Evolutionary conservation across 2,113 vertebrate species (phyloP).

Genomic region (Malurus alboscapulatus): DNA sequence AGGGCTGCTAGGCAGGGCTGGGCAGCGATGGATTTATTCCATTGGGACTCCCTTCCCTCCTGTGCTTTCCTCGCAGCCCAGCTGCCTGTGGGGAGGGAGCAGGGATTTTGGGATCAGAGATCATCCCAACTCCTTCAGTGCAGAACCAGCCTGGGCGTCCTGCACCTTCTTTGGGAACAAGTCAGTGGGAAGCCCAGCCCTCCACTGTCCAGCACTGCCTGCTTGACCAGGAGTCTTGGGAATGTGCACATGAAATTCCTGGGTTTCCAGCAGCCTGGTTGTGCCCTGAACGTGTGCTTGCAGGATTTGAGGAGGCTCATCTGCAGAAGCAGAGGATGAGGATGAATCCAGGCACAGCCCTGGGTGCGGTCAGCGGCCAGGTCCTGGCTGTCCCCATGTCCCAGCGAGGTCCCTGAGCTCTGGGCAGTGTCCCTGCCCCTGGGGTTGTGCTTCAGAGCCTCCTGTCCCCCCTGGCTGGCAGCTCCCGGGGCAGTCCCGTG

Average conservation of each 20-base stretch:
- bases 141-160: not conserved
- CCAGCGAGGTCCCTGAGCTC: not conserved
- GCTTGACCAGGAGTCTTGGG: not conserved
- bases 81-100: not conserved
- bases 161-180: not conserved
- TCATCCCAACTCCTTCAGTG: not conserved
- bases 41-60: not conserved
- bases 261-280: not conserved
- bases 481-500: not conserved
- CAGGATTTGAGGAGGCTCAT: not conserved
- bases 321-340: not conserved
- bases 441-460: not conserved
- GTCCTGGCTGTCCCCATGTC: not conserved
- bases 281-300: not conserved
- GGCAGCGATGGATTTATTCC: conserved; percentile 49
- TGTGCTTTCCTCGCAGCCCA: not conserved
- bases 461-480: conserved; percentile 53
- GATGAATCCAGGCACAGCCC: not conserved
- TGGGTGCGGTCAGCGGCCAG: not conserved
- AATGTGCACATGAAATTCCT: not conserved
- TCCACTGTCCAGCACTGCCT: not conserved
- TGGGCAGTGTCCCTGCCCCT: not conserved
- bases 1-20: not conserved
- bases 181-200: not conserved
- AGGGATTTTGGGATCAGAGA: not conserved